Percentiles rank a stretch among this genome's conserved stretches.
Conservation (phyloP, 2,113 vertebrate species). For the Podarcis cretensis region DNA sequence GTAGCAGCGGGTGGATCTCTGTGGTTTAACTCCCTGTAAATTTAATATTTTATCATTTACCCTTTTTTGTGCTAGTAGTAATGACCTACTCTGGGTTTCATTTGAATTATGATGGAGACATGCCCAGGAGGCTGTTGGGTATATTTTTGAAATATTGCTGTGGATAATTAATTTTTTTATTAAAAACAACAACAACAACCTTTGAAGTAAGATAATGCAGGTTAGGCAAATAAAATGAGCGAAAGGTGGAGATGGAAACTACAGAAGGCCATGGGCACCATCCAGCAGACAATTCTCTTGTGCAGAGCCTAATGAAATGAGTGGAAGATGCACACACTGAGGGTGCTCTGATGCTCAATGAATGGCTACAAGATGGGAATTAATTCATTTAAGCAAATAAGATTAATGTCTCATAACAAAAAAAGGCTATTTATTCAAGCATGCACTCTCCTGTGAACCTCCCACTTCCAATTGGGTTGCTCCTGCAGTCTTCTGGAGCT, state of each 20-base stretch:
- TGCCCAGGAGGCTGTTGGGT: background rate
- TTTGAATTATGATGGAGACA: background rate
- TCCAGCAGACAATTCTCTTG: background rate
- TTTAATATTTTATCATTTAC: background rate
- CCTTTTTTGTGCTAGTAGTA: background rate
- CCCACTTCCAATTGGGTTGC: background rate
- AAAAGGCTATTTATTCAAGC: conserved; percentile 3
- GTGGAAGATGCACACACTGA: background rate
- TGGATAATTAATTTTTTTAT: background rate
- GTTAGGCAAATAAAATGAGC: background rate
- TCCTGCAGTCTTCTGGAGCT: background rate
- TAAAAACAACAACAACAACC: background rate
- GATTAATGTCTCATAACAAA: conserved; percentile 9
- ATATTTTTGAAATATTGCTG: background rate
- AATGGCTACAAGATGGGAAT: background rate
- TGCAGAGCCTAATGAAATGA: background rate
- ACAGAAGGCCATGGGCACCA: background rate
- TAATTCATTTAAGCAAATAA: conserved; percentile 15
- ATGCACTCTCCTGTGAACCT: background rate
- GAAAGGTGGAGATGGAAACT: background rate
- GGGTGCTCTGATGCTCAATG: background rate
- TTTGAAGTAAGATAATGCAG: background rate
- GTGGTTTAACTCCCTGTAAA: background rate
- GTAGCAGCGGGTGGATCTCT: background rate
- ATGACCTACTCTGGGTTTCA: background rate